phyloP scores from a whole-genome alignment of 2,113 vertebrate genomes.

The Crocuta crocuta region DNA sequence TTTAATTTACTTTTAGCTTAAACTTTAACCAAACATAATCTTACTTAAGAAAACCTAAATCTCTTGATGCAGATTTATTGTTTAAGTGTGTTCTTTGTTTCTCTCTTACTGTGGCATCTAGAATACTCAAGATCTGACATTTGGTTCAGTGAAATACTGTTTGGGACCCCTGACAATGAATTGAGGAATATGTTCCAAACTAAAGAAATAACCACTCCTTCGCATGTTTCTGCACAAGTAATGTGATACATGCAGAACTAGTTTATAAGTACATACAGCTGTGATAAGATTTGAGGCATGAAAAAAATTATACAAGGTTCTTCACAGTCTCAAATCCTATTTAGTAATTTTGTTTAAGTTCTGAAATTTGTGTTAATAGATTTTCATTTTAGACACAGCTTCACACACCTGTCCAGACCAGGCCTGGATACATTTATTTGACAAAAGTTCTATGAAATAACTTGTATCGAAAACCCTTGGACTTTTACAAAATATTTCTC shows the following conservation, averaged over 20 bases:
- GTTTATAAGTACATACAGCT: background rate
- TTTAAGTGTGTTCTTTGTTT: background rate
- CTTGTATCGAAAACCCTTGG: background rate
- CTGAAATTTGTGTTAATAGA: background rate
- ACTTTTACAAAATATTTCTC: constrained; percentile 33
- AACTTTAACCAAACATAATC: background rate
- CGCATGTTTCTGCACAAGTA: background rate
- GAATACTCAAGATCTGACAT: background rate
- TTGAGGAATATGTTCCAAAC: background rate
- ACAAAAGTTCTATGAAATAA: constrained; percentile 12
- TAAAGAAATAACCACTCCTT: background rate
- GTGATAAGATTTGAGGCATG: background rate
- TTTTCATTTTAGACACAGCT: background rate
- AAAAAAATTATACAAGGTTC: background rate
- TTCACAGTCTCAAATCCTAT: background rate
- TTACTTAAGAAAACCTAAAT: background rate
- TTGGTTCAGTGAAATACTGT: background rate
- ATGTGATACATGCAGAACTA: background rate
- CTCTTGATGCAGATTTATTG: background rate
- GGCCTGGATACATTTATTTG: background rate
- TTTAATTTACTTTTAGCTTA: constrained; percentile 41
- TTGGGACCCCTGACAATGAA: background rate
- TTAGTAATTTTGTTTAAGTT: background rate
- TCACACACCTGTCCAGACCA: background rate
- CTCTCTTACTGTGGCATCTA: background rate